Conservation (phyloP, 2,888 invertebrate species). For the Caenorhabditis afra region DNA sequence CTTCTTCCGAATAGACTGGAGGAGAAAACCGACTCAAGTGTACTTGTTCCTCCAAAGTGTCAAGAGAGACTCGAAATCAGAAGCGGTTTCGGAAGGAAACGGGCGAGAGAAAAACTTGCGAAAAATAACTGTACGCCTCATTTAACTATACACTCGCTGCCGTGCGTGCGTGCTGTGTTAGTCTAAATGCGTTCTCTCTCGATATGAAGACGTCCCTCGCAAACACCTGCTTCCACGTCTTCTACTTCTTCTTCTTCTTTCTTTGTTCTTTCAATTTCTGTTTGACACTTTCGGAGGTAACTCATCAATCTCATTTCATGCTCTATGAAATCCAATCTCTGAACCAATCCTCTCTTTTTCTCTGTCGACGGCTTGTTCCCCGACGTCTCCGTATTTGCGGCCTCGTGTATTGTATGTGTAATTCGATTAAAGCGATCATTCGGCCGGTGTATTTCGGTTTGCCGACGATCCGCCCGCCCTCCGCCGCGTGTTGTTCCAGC, state of each 20-base stretch:
- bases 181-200: constrained; percentile 4
- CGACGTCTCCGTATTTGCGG: constrained; percentile 14
- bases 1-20: too few species aligned
- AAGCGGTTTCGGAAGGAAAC: background rate
- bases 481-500: constrained; percentile 46
- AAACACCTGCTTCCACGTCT: background rate
- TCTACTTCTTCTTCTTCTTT: constrained; percentile 3
- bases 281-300: constrained; percentile 2
- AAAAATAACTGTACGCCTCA: constrained; percentile 49
- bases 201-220: background rate
- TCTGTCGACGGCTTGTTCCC: constrained; percentile 5
- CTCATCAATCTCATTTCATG: constrained; percentile 44
- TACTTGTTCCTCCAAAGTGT: background rate
- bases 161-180: too few species aligned
- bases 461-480: constrained; percentile 4
- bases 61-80: background rate
- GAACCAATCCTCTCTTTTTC: constrained; percentile 7
- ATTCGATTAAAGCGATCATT: constrained; percentile 56
- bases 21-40: background rate
- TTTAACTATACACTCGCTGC: constrained; percentile 39
- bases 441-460: constrained; percentile 24
- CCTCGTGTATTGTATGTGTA: constrained; percentile 21
- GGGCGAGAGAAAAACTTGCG: background rate
- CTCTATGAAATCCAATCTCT: constrained; percentile 22
- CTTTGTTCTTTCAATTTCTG: background rate